phyloP scores from a whole-genome alignment of 1,140 invertebrate genomes.

The Trichomalopsis sarcophagae region DNA sequence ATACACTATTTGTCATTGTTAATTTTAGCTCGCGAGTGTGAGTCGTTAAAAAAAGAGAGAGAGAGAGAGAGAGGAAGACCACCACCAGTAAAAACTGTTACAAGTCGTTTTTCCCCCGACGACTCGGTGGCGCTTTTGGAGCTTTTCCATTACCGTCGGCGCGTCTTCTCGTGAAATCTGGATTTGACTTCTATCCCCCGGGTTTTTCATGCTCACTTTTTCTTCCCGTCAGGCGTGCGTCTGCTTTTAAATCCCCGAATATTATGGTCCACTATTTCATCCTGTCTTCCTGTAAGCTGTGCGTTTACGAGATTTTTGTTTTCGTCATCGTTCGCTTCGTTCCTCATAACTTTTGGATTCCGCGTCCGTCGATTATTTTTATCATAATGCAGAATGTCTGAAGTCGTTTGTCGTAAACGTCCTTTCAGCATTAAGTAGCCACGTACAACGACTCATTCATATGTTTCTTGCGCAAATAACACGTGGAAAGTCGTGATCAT shows the following conservation, averaged over 20 bases:
- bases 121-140: not conserved
- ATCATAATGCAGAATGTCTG: too few relatives aligned
- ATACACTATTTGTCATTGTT: constrained; percentile 32
- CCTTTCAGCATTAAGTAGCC: too few relatives aligned
- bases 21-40: constrained; percentile 46
- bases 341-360: too few relatives aligned
- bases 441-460: too few relatives aligned
- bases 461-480: too few relatives aligned
- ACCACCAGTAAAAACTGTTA: not conserved
- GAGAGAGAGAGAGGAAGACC: not conserved
- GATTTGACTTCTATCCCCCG: constrained; percentile 36
- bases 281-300: not conserved
- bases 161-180: constrained; percentile 22
- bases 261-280: constrained; percentile 11
- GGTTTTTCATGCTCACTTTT: constrained; percentile 2
- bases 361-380: too few relatives aligned
- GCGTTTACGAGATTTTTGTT: not conserved
- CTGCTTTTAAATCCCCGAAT: constrained; percentile 31
- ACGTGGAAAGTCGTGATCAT: not conserved
- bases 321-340: not conserved
- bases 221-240: constrained; percentile 22
- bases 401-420: too few relatives aligned
- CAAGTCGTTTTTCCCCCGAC: constrained; percentile 3
- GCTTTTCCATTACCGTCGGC: constrained; percentile 11
- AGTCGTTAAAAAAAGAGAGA: not conserved